Evolutionary conservation across 2,113 vertebrate species (phyloP), one percentile per base, ranked within the genome.

Genomic region (Pachyramphus minor): DNA sequence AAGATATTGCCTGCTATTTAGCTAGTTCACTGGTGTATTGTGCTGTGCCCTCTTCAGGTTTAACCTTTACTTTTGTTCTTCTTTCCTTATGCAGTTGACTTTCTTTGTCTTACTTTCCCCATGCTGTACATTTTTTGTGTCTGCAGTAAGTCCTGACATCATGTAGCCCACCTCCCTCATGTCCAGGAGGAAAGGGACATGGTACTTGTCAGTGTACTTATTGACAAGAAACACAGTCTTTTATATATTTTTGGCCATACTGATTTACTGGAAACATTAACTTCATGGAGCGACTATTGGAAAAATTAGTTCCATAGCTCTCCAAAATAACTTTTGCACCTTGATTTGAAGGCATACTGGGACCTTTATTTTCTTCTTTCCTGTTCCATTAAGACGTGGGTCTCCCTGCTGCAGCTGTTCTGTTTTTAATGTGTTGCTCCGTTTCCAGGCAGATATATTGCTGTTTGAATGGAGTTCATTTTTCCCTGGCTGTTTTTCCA

Each of bases 261-360:
- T 68, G 64, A 56, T 94, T 84, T 84, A 42, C 76, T 87, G 84
- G 77, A 89, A 92, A 90, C 33, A 35, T 83, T 77, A 77, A 68
- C 14, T 86, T 90, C 64, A 92, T 93, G 94, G 92, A 86, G 60
- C 9, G 19, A 12, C 52, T 88, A 2, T 59, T 86, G 95, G 90
- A 93, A 95, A 96, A 94, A 87, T 25, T 10, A 44, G 30, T 75
- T 86, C 37, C 18, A 19, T 35, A 53, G 64, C 24, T 91, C 49
- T 94, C 86, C 22, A 84, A 81, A 95, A 56, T 68, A 92, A 64
- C 60, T 49, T 92, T 67, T 94, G 20, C 69, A 72, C 91, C 64
- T 87, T 94, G 39, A 78, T 77, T 90, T 89, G 76, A 89, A 86
- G 78, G 67, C 47, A 52, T 71, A 68, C 35, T 72, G 35, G 24